Conservation (phyloP, 2,113 vertebrate species). For the Thamnophis sirtalis region DNA sequence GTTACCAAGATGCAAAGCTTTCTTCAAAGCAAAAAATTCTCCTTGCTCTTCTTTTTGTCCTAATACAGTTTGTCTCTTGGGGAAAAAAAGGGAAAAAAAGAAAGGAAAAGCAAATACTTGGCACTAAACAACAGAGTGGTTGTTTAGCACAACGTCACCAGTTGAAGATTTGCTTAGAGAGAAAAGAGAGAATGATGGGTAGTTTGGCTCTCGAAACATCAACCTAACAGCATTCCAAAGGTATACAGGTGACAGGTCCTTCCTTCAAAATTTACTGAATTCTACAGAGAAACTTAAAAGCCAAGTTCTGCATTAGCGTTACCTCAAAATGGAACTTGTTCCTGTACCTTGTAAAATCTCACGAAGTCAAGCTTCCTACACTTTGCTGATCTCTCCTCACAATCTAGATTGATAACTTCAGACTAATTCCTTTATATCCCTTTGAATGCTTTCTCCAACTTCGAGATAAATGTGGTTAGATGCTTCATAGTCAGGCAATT, state of each 20-base stretch:
- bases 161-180: conserved; percentile 19
- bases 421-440: neutral
- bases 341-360: neutral
- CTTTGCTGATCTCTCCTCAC: neutral
- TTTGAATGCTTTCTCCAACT: neutral
- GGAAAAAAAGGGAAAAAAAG: neutral
- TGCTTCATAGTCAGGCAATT: neutral
- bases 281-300: conserved; percentile 19
- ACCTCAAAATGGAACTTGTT: conserved; percentile 7
- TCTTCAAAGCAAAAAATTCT: neutral
- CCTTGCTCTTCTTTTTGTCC: neutral
- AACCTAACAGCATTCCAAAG: conserved; percentile 24
- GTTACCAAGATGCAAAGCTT: neutral
- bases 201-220: conserved; percentile 2
- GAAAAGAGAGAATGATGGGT: conserved; percentile 30
- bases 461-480: neutral
- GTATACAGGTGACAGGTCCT: neutral
- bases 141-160: conserved; percentile 8
- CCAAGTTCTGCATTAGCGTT: neutral
- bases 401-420: neutral
- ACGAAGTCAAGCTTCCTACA: neutral
- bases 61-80: neutral
- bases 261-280: neutral
- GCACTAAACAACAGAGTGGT: neutral
- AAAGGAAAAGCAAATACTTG: neutral